Evolutionary conservation across 2,797 vertebrate genomes (phyloP).

Genomic region (Argya squamiceps): DNA sequence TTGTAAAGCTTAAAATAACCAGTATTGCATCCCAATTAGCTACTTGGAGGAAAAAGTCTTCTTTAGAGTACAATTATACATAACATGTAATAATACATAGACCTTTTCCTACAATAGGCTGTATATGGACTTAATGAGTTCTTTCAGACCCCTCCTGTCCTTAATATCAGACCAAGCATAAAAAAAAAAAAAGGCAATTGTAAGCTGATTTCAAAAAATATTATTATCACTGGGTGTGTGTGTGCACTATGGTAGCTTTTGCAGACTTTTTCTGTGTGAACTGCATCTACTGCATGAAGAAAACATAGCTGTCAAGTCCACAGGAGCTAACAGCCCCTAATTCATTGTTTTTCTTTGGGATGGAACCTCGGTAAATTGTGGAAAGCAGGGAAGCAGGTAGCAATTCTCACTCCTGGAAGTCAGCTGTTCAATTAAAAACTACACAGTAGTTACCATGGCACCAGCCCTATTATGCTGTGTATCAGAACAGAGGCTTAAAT

Average conservation of each 20-base stretch:
- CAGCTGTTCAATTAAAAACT: slow-evolving; percentile 33
- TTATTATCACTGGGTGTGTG: not conserved
- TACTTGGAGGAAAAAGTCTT: slow-evolving; percentile 46
- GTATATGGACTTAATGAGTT: not conserved
- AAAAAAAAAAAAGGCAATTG: not conserved
- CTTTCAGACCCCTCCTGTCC: not conserved
- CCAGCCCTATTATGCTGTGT: not conserved
- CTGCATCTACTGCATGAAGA: not conserved
- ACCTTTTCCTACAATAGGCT: not conserved
- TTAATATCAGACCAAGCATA: not conserved
- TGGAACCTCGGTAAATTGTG: not conserved
- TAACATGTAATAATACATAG: not conserved
- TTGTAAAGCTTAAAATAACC: slow-evolving; percentile 81
- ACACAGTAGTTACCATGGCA: not conserved
- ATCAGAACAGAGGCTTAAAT: not conserved
- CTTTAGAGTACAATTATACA: slow-evolving; percentile 25
- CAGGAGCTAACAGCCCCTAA: not conserved
- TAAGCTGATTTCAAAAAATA: not conserved
- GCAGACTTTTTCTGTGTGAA: not conserved
- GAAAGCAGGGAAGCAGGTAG: not conserved
- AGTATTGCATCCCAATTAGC: slow-evolving; percentile 78
- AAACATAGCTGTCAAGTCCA: not conserved
- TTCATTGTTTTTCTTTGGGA: not conserved
- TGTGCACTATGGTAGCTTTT: not conserved
- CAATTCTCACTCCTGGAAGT: not conserved